Evolutionary conservation across 2,113 vertebrate species (phyloP).

Genomic region (Pygoscelis adeliae): DNA sequence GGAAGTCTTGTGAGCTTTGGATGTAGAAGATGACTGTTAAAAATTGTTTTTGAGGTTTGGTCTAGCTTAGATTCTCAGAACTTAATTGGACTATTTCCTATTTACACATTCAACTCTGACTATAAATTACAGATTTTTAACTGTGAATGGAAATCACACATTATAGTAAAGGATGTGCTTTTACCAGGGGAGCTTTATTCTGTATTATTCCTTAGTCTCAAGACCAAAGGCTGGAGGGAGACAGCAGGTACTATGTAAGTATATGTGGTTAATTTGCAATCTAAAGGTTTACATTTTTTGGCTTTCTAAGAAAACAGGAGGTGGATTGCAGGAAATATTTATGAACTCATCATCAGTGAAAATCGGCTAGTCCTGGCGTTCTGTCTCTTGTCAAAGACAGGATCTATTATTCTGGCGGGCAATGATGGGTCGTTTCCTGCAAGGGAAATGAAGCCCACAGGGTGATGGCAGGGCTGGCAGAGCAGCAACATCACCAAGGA

Average conservation of each 20-base stretch:
- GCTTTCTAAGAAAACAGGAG: background rate
- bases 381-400: background rate
- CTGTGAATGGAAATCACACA: background rate
- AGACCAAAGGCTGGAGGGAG: background rate
- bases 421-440: background rate
- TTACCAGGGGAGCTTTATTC: background rate
- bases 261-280: background rate
- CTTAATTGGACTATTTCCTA: background rate
- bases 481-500: background rate
- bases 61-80: background rate
- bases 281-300: background rate
- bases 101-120: background rate
- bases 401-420: background rate
- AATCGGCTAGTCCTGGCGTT: background rate
- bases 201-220: background rate
- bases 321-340: background rate
- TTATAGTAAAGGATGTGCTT: background rate
- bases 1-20: background rate
- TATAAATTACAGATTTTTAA: background rate
- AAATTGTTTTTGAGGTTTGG: background rate
- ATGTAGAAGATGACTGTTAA: background rate
- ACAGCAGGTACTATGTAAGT: background rate
- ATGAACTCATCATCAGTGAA: background rate
- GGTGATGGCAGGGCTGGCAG: accelerated
- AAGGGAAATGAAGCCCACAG: background rate